Evolutionary conservation across 2,113 vertebrate species (phyloP).

Genomic region (Amia ocellicauda): DNA sequence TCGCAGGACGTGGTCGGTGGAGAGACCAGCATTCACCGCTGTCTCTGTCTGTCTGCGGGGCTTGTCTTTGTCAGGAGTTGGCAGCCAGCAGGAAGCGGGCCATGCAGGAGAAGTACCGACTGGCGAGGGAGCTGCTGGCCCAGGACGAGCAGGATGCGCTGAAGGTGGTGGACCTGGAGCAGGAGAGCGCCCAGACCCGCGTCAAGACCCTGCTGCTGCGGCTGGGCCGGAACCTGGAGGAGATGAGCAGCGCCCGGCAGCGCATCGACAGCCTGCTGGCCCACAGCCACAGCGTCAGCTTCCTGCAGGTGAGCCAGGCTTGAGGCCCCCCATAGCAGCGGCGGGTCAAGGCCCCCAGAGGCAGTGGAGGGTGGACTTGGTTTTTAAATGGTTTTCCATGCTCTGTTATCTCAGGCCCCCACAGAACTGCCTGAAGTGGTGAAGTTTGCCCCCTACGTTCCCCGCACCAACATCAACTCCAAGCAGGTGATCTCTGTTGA

Average conservation of each 20-base stretch:
- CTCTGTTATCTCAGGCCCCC: slow-evolving; percentile 40
- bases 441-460: slow-evolving; percentile 47
- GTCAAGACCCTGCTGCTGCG: slow-evolving; percentile 51
- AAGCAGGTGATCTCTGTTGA: slow-evolving; percentile 41
- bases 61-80: slow-evolving; percentile 54
- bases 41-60: too few relatives aligned
- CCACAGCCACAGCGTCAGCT: slow-evolving; percentile 64
- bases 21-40: too few relatives aligned
- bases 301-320: slow-evolving; percentile 76
- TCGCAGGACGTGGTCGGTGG: too few relatives aligned
- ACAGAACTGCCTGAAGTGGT: slow-evolving; percentile 45
- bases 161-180: slow-evolving; percentile 66
- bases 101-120: slow-evolving; percentile 64
- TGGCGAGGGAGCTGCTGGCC: slow-evolving; percentile 72
- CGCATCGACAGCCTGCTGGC: slow-evolving; percentile 63
- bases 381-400: not conserved
- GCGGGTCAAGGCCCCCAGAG: too few relatives aligned
- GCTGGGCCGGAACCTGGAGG: slow-evolving; percentile 67
- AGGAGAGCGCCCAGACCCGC: slow-evolving; percentile 66
- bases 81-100: slow-evolving; percentile 53
- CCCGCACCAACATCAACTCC: slow-evolving; percentile 52
- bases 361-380: too few relatives aligned
- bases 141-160: slow-evolving; percentile 57
- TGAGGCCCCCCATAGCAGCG: too few relatives aligned
- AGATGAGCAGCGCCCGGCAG: slow-evolving; percentile 61